A percentile compares a stretch with the other conserved stretches of the same genome.
Evolutionary conservation across 2,888 invertebrate species (phyloP).

Genomic region (Polydrusus tereticollis): DNA sequence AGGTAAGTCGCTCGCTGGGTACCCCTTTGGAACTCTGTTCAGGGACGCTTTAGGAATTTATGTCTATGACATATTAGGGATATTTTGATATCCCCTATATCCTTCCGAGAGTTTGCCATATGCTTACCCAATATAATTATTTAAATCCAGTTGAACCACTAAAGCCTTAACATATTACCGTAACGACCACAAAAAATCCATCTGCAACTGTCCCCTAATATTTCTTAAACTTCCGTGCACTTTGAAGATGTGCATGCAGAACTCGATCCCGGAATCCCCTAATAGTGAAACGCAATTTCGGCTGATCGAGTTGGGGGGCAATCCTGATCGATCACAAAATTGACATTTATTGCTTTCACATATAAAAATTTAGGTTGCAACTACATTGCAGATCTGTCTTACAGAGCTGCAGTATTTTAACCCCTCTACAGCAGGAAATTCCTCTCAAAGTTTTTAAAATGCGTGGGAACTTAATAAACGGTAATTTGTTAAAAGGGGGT

Average conservation of each 20-base stretch:
- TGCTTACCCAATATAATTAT: too few species aligned
- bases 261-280: neutral
- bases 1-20: too few species aligned
- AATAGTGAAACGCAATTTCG: neutral
- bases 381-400: neutral
- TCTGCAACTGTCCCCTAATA: neutral
- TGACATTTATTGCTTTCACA: neutral
- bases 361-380: neutral
- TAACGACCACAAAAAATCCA: too few species aligned
- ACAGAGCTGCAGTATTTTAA: neutral
- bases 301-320: neutral
- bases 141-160: too few species aligned
- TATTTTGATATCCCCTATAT: too few species aligned
- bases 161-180: too few species aligned
- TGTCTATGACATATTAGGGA: too few species aligned
- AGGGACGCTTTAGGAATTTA: too few species aligned
- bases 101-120: too few species aligned
- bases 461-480: slow-evolving; percentile 21
- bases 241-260: neutral
- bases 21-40: too few species aligned
- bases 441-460: slow-evolving; percentile 14
- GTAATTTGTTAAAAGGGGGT: slow-evolving; percentile 15
- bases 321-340: neutral
- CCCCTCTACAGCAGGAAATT: neutral
- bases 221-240: neutral